These are phyloP conservation scores for Helogale parvula DNA, from an alignment of 2,113 vertebrate species.

Conservation along the genomic window DNA sequence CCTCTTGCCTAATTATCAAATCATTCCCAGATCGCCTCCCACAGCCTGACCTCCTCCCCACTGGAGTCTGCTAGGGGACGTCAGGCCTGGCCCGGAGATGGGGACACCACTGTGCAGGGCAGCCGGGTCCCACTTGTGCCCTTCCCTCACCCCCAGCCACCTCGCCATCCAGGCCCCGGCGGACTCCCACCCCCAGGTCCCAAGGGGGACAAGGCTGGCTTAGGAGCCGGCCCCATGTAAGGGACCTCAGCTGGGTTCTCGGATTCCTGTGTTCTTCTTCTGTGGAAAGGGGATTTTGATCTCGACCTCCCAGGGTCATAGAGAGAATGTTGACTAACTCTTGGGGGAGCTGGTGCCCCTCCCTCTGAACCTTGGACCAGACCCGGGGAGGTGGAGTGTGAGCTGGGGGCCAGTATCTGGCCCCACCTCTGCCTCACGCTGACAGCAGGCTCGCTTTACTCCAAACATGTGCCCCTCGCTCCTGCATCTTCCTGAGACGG, in stretches of 20 bases:
- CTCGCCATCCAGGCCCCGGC: accelerated
- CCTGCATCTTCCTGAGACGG: not conserved
- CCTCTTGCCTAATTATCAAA: constrained; percentile 81
- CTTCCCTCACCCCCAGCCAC: not conserved
- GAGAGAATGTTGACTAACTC: not conserved
- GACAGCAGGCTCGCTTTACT: not conserved
- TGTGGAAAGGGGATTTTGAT: not conserved
- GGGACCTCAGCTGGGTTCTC: not conserved
- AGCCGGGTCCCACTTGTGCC: not conserved
- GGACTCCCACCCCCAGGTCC: not conserved
- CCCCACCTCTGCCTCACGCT: too few relatives aligned
- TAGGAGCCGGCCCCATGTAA: not conserved
- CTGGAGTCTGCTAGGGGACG: constrained; percentile 16
- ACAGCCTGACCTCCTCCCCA: constrained; percentile 48
- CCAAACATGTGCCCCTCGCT: not conserved
- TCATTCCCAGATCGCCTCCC: constrained; percentile 79
- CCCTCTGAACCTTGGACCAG: not conserved
- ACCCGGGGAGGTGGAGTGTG: not conserved
- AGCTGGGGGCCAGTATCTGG: not conserved
- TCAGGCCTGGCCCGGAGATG: not conserved
- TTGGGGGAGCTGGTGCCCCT: not conserved
- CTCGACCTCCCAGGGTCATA: not conserved
- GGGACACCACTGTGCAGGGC: not conserved
- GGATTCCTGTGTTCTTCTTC: not conserved
- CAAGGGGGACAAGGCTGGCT: not conserved